Conservation (phyloP, 2,797 vertebrate genomes). For the Squalus acanthias region DNA sequence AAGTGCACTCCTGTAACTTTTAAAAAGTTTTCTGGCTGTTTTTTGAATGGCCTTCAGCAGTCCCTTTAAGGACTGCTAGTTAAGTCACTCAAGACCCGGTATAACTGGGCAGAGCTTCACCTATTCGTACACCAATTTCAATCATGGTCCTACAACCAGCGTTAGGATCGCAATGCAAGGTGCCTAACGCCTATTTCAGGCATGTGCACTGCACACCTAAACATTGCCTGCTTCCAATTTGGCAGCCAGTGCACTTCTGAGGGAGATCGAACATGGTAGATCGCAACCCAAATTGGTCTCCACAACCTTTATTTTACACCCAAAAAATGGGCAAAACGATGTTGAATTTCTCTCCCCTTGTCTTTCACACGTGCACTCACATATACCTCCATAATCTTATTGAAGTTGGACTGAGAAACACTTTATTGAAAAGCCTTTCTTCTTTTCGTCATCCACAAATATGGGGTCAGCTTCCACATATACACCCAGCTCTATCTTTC, state of each 20-base stretch:
- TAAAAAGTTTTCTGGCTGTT: neutral
- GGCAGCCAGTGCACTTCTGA: neutral
- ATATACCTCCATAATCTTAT: neutral
- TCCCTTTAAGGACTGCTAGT: neutral
- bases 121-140: neutral
- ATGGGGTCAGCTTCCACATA: no score
- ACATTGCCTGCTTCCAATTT: neutral
- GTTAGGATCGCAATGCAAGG: neutral
- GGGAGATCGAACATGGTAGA: neutral
- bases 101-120: neutral
- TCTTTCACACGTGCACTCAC: no score
- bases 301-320: neutral
- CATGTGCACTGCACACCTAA: neutral
- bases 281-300: neutral
- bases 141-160: neutral
- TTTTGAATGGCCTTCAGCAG: neutral
- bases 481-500: no score
- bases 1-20: neutral
- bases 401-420: neutral
- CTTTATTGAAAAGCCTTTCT: neutral
- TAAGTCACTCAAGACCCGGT: neutral
- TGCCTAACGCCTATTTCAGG: neutral
- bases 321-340: neutral
- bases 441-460: no score
- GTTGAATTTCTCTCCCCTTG: neutral